Evolutionary conservation across 2,113 vertebrate genomes (phyloP).

Genomic region (Struthio camelus): DNA sequence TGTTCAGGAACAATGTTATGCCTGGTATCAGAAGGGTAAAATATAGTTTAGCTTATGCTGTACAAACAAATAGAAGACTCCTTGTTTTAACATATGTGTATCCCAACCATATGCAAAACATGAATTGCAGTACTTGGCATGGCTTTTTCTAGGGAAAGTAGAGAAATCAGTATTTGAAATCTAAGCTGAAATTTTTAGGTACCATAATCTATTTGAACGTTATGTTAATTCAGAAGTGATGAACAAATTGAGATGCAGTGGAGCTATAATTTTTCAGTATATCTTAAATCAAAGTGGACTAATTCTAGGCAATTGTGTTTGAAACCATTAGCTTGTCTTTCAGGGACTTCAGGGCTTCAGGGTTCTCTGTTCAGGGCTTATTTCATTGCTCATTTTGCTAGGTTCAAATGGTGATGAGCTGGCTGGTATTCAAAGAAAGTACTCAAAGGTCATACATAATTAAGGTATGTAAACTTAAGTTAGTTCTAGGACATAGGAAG

Average conservation of each 20-base stretch:
- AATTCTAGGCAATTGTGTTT: not conserved
- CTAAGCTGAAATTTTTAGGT: not conserved
- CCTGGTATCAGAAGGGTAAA: not conserved
- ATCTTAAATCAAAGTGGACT: not conserved
- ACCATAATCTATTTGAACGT: not conserved
- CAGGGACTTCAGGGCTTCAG: no score
- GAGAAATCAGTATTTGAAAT: not conserved
- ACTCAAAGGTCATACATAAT: not conserved
- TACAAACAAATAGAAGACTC: not conserved
- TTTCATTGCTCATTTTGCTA: not conserved
- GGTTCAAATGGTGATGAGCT: not conserved
- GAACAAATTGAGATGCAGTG: not conserved
- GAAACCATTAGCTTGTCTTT: not conserved
- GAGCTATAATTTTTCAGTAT: not conserved
- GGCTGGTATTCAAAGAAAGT: not conserved
- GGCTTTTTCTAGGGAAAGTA: not conserved
- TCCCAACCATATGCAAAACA: not conserved
- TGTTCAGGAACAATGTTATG: not conserved
- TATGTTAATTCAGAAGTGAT: not conserved
- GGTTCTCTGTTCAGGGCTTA: not conserved
- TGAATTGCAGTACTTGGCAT: not conserved
- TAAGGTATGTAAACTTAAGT: not conserved
- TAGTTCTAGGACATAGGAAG: not conserved
- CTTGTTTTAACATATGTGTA: not conserved
- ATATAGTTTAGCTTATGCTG: not conserved